Conservation (phyloP, 2,888 invertebrate species). For the Esperia sulphurella region DNA sequence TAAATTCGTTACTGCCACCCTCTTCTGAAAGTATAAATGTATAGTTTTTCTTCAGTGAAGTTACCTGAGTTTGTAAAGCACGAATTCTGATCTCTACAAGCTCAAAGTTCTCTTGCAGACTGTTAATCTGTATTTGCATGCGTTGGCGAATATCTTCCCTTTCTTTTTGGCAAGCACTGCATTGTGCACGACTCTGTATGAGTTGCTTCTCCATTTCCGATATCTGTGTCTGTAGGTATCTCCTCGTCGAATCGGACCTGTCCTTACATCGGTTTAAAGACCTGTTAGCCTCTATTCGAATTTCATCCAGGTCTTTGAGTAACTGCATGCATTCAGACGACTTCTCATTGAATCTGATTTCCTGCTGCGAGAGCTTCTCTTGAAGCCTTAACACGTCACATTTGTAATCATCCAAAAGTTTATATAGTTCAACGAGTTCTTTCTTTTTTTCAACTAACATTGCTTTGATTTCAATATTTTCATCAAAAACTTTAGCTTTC, state of each 20-base stretch:
- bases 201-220: conserved; percentile 63
- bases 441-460: conserved; percentile 36
- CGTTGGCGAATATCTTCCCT: conserved; percentile 81
- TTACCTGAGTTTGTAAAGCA: conserved; percentile 81
- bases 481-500: conserved; percentile 37
- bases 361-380: conserved; percentile 50
- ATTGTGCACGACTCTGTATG: conserved; percentile 58
- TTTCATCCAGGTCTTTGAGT: conserved; percentile 48
- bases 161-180: conserved; percentile 57
- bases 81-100: conserved; percentile 82
- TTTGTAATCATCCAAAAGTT: conserved; percentile 42
- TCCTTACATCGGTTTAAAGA: conserved; percentile 46
- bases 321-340: conserved; percentile 39
- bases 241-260: conserved; percentile 51
- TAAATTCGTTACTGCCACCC: conserved; percentile 19
- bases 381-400: conserved; percentile 42
- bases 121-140: conserved; percentile 83
- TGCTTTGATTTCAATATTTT: conserved; percentile 33
- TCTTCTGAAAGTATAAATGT: conserved; percentile 44
- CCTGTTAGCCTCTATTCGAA: conserved; percentile 41
- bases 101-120: conserved; percentile 83
- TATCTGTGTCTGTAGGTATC: conserved; percentile 56
- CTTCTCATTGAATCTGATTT: conserved; percentile 47
- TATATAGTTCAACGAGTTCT: conserved; percentile 37
- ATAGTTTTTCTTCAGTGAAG: conserved; percentile 76